Conservation (phyloP, 2,797 vertebrate genomes). For the Argyrosomus regius region DNA sequence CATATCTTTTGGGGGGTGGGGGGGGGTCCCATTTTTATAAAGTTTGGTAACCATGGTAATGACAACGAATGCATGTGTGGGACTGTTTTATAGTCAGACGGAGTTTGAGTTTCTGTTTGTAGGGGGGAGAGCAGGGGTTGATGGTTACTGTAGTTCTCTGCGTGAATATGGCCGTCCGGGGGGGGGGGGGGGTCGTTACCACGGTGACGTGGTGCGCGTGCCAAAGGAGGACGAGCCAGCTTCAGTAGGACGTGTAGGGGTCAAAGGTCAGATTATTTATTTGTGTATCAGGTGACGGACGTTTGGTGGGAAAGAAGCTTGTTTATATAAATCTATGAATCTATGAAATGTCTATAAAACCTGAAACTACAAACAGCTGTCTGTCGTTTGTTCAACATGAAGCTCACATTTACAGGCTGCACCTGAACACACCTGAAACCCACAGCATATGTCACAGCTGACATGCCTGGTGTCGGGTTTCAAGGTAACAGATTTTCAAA, state of each 20-base stretch:
- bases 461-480: too few relatives aligned
- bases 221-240: conserved; percentile 58
- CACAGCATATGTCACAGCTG: too few relatives aligned
- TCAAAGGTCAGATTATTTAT: conserved; percentile 84
- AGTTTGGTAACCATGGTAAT: conserved; percentile 68
- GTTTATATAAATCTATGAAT: conserved; percentile 81
- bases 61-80: conserved; percentile 58
- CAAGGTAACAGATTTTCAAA: too few relatives aligned
- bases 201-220: conserved; percentile 30
- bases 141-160: conserved; percentile 47
- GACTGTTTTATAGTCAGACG: conserved; percentile 36
- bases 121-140: conserved; percentile 24
- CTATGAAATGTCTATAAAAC: conserved; percentile 82
- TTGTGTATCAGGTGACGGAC: conserved; percentile 69
- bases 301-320: conserved; percentile 51
- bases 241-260: conserved; percentile 12
- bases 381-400: background rate
- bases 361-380: conserved; percentile 42
- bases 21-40: conserved; percentile 53
- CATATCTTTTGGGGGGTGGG: background rate
- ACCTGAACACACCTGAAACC: too few relatives aligned
- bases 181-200: background rate
- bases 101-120: background rate
- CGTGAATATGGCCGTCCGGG: background rate
- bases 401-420: too few relatives aligned